Base-by-base conservation (phyloP, 2,797 vertebrate species). In the Glossophaga mutica region DNA sequence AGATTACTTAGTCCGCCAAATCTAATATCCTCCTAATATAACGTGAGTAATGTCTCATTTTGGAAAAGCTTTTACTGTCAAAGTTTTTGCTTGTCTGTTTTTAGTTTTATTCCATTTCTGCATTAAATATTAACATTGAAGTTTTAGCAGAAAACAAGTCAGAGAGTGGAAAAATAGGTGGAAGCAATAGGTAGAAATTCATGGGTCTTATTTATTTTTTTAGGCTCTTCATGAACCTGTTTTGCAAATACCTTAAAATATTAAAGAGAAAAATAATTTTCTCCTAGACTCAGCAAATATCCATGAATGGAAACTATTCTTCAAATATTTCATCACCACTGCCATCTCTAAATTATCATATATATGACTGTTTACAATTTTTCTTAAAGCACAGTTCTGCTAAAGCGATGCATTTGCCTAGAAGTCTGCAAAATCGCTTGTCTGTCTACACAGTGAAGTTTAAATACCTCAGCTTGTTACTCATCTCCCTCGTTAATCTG, bases 191-290 rank as follows among this genome's bases (percentile, higher is more conserved):
- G 78, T 37, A 59, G 3, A 3, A 4, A 74, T 74, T 67, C 57
- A 62, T 50, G 82, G 44, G 12, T 88, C 9, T 11, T 78, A 73
- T 71, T 96, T 89, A 86, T 73, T 57, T 14, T 37, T 55, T 94
- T 62, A 90, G 79, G 42, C 6, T 24, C 8, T 81, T 73, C n/a
- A 26, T 32, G 29, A 89, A 70, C 10, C 22, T 82, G 22, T 57
- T 86, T 82, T 71, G 52, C 6, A 86, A 94, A 90, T 42, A 84
- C 1, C 3, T 42, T 39, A 46, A 71, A 86, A 70, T 29, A 74
- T 71, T 87, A 37, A 91, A 92, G 74, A n/a, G 59, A 68, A 79
- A 79, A 77, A 18, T 86, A 73, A n/a, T 82, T 82, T 82, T 86
- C n/a, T 82, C 42, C 8, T 26, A 32, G 16, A 71, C 6, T 73